Evolutionary conservation across 2,888 invertebrate species (phyloP).

Genomic region (Chrysolina americana): DNA sequence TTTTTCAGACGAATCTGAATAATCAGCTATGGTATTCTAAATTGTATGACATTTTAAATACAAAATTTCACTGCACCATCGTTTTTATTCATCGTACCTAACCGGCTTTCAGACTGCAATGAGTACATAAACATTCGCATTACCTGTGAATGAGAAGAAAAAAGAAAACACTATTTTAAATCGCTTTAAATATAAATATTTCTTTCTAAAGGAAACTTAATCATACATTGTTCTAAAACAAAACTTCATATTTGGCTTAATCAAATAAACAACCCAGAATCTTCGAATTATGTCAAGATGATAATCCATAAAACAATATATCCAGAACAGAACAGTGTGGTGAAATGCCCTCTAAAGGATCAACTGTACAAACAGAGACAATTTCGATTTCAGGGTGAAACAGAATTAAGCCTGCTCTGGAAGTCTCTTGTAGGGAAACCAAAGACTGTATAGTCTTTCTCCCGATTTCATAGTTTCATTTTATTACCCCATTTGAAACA

Average conservation of each 20-base stretch:
- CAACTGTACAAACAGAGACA: not conserved
- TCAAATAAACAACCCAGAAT: not conserved
- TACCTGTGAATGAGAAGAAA: too few species aligned
- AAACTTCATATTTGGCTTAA: not conserved
- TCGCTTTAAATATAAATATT: too few species aligned
- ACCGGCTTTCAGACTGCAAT: too few species aligned
- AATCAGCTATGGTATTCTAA: too few species aligned
- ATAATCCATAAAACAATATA: not conserved
- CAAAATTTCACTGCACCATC: too few species aligned
- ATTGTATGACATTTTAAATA: too few species aligned
- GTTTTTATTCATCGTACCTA: too few species aligned
- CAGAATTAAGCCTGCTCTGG: not conserved
- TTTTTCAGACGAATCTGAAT: too few species aligned
- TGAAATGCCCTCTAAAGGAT: not conserved
- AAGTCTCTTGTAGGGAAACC: conserved; percentile 23
- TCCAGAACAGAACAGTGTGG: not conserved
- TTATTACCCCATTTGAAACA: conserved; percentile 60
- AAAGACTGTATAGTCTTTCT: conserved; percentile 31
- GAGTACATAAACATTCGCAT: too few species aligned
- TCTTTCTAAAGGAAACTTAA: too few species aligned
- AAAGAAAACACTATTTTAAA: too few species aligned
- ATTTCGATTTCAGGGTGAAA: not conserved
- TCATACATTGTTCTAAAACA: too few species aligned
- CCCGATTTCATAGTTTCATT: conserved; percentile 57
- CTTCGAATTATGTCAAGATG: not conserved